Conservation (phyloP, 2,797 vertebrate genomes). For the Cyprinella venusta region DNA sequence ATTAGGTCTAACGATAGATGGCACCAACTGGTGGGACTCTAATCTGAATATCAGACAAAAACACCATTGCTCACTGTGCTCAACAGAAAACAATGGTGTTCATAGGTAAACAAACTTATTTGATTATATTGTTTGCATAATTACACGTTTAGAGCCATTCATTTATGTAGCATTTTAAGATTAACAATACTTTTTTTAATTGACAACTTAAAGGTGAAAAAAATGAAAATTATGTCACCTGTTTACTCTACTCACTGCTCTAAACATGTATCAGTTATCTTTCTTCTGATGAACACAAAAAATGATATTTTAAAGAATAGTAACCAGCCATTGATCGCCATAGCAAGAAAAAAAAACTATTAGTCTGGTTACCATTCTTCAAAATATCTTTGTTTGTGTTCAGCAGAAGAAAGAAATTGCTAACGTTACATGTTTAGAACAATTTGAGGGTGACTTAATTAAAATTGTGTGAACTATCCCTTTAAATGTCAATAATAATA, state of each 20-base stretch:
- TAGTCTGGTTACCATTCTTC: neutral
- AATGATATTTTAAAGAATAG: neutral
- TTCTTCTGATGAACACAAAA: neutral
- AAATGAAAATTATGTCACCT: no score
- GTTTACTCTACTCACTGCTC: neutral
- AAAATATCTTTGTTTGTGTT: neutral
- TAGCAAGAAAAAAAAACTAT: no score
- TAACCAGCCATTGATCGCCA: neutral
- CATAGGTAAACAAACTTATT: neutral
- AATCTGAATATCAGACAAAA: neutral
- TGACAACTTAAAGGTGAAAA: neutral
- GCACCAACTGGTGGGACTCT: neutral
- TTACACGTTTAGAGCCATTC: neutral
- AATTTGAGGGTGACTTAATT: neutral
- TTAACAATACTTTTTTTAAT: neutral
- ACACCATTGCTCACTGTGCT: neutral
- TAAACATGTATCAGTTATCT: neutral
- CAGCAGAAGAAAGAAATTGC: neutral
- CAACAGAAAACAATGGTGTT: neutral
- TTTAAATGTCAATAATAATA: neutral
- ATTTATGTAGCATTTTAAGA: neutral
- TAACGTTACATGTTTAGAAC: neutral
- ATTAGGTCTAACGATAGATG: neutral
- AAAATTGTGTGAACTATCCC: no score
- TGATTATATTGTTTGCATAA: neutral